Base-by-base conservation (phyloP, 2,797 vertebrate genomes). In the Cygnus olor region DNA sequence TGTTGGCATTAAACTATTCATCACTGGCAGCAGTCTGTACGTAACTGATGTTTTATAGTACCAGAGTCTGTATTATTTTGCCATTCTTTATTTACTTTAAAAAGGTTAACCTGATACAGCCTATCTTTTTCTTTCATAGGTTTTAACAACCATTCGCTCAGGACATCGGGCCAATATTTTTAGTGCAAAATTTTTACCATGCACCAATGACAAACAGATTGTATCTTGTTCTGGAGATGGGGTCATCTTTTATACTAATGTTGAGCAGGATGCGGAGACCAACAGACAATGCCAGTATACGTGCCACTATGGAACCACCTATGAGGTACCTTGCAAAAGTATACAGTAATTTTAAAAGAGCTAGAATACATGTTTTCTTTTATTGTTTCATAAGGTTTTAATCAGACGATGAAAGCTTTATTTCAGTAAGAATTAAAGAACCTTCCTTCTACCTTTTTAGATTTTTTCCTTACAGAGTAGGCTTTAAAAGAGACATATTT, bases 121-220 rank as follows among this genome's bases (percentile, higher is more conserved):
- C 20, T 65, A 84, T 70, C 12, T 84, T 44, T 25, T 80, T 12
- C 88, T 56, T 64, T 65, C 95, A 49, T 88, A 99, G 99, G 99
- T 99, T 95, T 98, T 99, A 97, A 99, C 99, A 38, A 99, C 99
- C 3, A 99, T 99, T 97, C 99, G 98, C 86, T 99, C 99, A 79
- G 99, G 99, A 94, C 99, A 99, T 88, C 98, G 99, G 94, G 99
- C 99, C 79, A 99, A 99, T 93, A 99, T 99, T 97, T 99, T 99
- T 98, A 99, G 99, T 77, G 99, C 99, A n/a, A 99, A 99, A 96
- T 99, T 99, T 97, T 98, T 99, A 97, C 99, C 99, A 0, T 99
- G 99, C 96, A 99, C 99, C 66, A 99, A 98, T 89, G 98, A 99
- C 96, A 99, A 99, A 94, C 99, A 99, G 98, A 99, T 99, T 94